A percentile compares a stretch with the other conserved stretches of the same genome.
Conservation (phyloP, 2,888 invertebrate genomes). For the Mesorhabditis sp. region DNA sequence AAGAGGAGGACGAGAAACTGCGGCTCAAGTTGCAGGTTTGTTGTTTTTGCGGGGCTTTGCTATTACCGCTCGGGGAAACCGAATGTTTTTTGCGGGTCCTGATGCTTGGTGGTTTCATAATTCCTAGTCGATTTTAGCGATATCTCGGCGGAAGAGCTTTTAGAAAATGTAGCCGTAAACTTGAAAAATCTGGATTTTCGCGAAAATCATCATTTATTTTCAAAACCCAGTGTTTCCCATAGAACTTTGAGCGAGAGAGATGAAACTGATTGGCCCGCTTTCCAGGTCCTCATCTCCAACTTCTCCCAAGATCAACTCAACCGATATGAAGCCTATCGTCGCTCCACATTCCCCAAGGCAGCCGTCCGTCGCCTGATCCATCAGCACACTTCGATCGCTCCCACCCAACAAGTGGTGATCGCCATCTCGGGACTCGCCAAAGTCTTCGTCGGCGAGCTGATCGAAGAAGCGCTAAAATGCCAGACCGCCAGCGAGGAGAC, state of each 20-base stretch:
- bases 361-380: conserved; percentile 74
- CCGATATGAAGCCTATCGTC: conserved; percentile 94
- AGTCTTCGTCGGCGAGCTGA: conserved; percentile 93
- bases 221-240: not conserved
- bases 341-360: conserved; percentile 60
- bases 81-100: no score
- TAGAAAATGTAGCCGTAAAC: no score
- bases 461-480: conserved; percentile 75
- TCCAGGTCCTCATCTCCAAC: conserved; percentile 83
- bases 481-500: conserved; percentile 17
- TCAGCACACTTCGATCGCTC: conserved; percentile 84
- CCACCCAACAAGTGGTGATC: conserved; percentile 97
- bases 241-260: conserved; percentile 24
- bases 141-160: no score
- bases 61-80: no score
- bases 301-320: conserved; percentile 97
- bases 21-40: conserved; percentile 35
- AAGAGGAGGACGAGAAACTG: conserved; percentile 34
- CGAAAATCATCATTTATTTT: no score
- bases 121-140: no score
- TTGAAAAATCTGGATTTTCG: no score
- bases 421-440: conserved; percentile 99
- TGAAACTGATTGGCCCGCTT: conserved; percentile 32
- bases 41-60: not conserved
- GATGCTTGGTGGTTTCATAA: not conserved